Conservation (phyloP, 2,888 invertebrate genomes). For the Palloptera scutellata region DNA sequence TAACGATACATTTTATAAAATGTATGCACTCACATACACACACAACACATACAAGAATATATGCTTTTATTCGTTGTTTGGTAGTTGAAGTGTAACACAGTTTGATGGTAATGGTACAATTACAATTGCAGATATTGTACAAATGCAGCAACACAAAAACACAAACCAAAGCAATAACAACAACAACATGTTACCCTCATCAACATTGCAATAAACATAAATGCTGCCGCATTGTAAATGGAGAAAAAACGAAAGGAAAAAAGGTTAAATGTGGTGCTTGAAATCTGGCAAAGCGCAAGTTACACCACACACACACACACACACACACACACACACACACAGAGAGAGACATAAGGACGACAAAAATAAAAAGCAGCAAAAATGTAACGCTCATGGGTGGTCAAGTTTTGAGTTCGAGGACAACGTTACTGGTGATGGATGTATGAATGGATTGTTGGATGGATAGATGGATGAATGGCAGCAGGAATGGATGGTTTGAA, state of each 20-base stretch:
- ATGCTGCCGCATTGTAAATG: not conserved
- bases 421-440: too few species aligned
- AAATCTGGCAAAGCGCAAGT: not conserved
- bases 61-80: too few species aligned
- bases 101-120: not conserved
- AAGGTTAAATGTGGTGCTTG: constrained; percentile 26
- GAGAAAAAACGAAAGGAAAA: not conserved
- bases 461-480: not conserved
- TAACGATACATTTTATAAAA: too few species aligned
- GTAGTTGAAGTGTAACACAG: too few species aligned
- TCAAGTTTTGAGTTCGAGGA: too few species aligned
- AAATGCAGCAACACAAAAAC: not conserved
- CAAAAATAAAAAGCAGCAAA: not conserved
- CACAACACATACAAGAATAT: too few species aligned
- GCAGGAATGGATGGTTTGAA: not conserved
- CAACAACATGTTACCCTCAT: constrained; percentile 9
- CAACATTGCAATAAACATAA: constrained; percentile 24
- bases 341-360: not conserved
- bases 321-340: too few species aligned
- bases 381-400: not conserved
- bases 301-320: too few species aligned
- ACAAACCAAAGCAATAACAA: not conserved
- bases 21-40: too few species aligned
- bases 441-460: too few species aligned
- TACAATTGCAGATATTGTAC: constrained; percentile 1